Evolutionary conservation across 2,113 vertebrate species (phyloP), one percentile per base, ranked within the genome.

Genomic region (Anas platyrhynchos): DNA sequence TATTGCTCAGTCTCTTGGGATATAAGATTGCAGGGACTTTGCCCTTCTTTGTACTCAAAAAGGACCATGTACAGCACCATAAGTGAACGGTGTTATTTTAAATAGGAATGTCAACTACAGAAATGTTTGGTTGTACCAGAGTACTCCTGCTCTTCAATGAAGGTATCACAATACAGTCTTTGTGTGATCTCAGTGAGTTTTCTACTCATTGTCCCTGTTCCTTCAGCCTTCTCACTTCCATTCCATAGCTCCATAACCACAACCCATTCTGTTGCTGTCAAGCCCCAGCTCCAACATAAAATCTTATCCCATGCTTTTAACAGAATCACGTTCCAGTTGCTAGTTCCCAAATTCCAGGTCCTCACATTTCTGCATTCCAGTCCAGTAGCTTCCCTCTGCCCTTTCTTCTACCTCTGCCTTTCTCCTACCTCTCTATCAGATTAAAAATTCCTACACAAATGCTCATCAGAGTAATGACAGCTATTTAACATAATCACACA

Each of bases 331-430:
- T 41, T 82, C 32, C 56, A 38, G 56, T 11, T 56, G n/a, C 59
- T 11, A 65, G 43, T 38, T 59, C 55, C 56, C 48, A 93, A 46
- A 84, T 67, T 86, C 31, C 48, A 67, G 15, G 27, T 61, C 52
- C 7, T 75, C 43, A 5, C 7, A 62, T 71, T 81, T 77, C 88
- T 89, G n/a, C 73, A 62, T 91, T 93, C 65, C 61, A 86, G 36
- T 18, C 31, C 58, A n/a, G 34, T 10, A 83, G 34, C 23, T 83
- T 55, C 41, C 36, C 13, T 58, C 43, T 34, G 27, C 34, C 38
- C 20, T 46, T 83, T 72, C 36, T 93, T 23, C 22, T 54, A 29
- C 26, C 50, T 80, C 46, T 92, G 65, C 56, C 44, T 89, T 80
- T 54, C 27, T 75, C 56, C 36, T 22, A 9, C 13, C 38, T 44